These are phyloP conservation scores for Sycophila texana DNA, from an alignment of 2,888 invertebrate genomes.

Conservation along the genomic window DNA sequence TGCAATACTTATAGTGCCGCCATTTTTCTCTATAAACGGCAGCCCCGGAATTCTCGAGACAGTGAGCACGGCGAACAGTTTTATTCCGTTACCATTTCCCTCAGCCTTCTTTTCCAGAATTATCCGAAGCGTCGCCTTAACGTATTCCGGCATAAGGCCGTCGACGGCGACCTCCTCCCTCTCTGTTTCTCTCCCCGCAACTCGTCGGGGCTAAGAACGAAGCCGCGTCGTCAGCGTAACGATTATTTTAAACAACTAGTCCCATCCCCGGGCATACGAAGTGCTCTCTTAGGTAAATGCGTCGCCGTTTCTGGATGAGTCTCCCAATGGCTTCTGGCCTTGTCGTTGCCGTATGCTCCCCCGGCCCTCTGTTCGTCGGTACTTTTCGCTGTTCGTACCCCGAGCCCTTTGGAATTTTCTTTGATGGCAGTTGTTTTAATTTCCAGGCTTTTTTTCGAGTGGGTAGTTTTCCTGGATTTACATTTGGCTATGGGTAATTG, in stretches of 20 bases:
- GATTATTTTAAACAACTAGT: conserved; percentile 71
- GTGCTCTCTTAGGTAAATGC: conserved; percentile 72
- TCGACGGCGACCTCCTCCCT: background rate
- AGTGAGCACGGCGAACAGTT: background rate
- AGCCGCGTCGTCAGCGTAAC: conserved; percentile 61
- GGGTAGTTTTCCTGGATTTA: no score
- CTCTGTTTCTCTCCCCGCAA: background rate
- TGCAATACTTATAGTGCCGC: no score
- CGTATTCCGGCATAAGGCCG: conserved; percentile 22
- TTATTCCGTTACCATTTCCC: background rate
- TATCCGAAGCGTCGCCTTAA: conserved; percentile 17
- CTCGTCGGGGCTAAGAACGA: background rate
- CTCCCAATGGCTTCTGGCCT: conserved; percentile 43
- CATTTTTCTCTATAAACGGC: no score
- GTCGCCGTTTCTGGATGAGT: conserved; percentile 51
- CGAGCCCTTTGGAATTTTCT: conserved; percentile 5
- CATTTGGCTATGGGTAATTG: no score
- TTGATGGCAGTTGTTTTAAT: background rate
- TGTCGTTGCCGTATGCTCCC: conserved; percentile 39
- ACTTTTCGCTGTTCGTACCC: background rate
- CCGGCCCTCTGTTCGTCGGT: conserved; percentile 4
- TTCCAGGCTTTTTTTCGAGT: no score
- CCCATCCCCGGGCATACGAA: conserved; percentile 68
- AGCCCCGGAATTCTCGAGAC: no score
- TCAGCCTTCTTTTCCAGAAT: conserved; percentile 24